Evolutionary conservation across 2,797 vertebrate species (phyloP).

Genomic region (Huso huso): DNA sequence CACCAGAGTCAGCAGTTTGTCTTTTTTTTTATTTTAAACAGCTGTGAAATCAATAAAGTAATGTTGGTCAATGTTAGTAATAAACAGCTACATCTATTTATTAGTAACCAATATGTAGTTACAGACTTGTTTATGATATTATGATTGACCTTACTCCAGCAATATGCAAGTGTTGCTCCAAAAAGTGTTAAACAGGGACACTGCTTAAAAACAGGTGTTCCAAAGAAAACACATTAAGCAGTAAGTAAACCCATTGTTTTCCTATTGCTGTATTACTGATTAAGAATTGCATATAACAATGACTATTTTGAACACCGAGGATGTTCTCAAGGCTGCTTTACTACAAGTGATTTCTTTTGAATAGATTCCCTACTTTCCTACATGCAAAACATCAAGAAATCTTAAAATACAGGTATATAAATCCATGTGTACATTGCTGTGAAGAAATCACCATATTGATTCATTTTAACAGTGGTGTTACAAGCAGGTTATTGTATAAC

Average conservation of each 20-base stretch:
- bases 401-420: no score
- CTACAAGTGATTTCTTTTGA: not conserved
- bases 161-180: constrained; percentile 35
- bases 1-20: no score
- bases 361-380: not conserved
- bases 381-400: not conserved
- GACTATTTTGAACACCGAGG: not conserved
- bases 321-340: not conserved
- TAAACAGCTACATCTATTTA: no score
- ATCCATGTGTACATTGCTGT: no score
- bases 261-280: constrained; percentile 14
- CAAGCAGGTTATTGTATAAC: no score
- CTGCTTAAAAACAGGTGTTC: constrained; percentile 46
- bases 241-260: not conserved
- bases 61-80: no score
- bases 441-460: no score
- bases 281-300: constrained; percentile 19
- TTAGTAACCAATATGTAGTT: constrained; percentile 24
- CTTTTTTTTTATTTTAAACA: no score
- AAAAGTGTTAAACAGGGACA: constrained; percentile 23
- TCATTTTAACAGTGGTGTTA: no score
- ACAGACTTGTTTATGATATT: constrained; percentile 43
- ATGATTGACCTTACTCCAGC: constrained; percentile 27
- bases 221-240: constrained; percentile 7
- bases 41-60: no score